Percentiles rank a stretch among this genome's conserved stretches.
These are phyloP conservation scores for Squalus acanthias DNA, from an alignment of 2,797 vertebrate species.

Conservation along the genomic window DNA sequence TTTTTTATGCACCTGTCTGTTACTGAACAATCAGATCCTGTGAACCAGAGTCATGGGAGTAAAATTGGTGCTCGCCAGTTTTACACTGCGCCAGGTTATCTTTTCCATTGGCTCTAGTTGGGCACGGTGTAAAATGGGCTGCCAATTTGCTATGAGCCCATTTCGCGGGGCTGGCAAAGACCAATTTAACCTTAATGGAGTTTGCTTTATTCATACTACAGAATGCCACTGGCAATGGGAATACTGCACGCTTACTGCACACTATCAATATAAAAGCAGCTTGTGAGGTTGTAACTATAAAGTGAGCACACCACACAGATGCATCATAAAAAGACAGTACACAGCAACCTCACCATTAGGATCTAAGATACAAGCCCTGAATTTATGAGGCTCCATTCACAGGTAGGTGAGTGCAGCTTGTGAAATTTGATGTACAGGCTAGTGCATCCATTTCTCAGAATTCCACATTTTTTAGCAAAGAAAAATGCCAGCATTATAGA, in stretches of 20 bases:
- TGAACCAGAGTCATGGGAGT: neutral
- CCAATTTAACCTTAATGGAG: neutral
- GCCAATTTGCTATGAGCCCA: too few relatives aligned
- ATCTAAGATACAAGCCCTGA: neutral
- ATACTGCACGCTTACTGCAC: neutral
- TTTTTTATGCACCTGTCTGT: slow-evolving; percentile 11
- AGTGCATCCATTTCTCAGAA: neutral
- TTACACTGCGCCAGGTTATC: neutral
- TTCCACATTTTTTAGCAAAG: neutral
- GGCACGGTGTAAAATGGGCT: neutral
- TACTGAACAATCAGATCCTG: slow-evolving; percentile 12
- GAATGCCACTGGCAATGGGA: neutral
- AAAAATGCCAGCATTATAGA: neutral
- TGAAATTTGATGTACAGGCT: neutral
- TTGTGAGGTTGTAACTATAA: neutral
- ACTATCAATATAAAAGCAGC: neutral
- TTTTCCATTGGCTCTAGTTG: neutral
- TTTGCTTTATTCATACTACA: neutral
- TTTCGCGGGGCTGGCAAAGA: neutral
- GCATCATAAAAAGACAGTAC: neutral
- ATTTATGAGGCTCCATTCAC: neutral
- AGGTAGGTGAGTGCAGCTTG: neutral
- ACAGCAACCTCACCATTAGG: neutral
- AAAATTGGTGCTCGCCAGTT: neutral
- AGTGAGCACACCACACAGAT: neutral